These are phyloP conservation scores for Stegostoma tigrinum DNA, from an alignment of 2,113 vertebrate species.

Conservation along the genomic window DNA sequence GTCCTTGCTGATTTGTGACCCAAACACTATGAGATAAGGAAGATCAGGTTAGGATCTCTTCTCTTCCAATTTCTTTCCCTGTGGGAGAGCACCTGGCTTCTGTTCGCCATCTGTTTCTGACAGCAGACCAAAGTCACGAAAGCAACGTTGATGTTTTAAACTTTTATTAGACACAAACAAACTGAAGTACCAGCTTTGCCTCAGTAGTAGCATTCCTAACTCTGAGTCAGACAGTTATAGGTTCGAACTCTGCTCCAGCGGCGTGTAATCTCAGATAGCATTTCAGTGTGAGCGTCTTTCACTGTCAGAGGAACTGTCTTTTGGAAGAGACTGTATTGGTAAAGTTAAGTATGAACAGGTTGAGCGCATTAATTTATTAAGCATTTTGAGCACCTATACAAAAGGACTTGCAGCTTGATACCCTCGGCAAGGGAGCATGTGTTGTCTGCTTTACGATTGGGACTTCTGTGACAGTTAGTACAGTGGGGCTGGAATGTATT, in stretches of 20 bases:
- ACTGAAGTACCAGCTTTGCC: neutral
- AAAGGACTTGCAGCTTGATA: too few relatives aligned
- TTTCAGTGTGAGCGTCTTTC: neutral
- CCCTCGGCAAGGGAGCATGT: too few relatives aligned
- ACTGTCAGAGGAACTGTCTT: too few relatives aligned
- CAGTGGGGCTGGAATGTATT: too few relatives aligned
- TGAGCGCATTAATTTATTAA: too few relatives aligned
- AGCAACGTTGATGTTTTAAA: neutral
- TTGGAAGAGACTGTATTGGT: too few relatives aligned
- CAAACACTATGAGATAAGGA: neutral
- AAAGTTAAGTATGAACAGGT: too few relatives aligned
- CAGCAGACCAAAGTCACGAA: neutral
- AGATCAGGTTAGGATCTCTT: neutral
- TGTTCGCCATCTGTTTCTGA: neutral
- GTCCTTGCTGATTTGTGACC: neutral
- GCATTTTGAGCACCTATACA: too few relatives aligned
- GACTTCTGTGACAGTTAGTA: too few relatives aligned
- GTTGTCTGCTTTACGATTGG: too few relatives aligned
- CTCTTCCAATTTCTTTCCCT: slow-evolving; percentile 9
- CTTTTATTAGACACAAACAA: neutral
- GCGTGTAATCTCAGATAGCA: neutral
- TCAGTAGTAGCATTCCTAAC: neutral
- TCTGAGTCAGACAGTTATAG: neutral
- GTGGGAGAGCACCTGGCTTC: neutral
- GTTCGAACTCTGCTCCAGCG: neutral